Evolutionary conservation across 2,797 vertebrate species (phyloP), one percentile per base, ranked within the genome.

Genomic region (Gymnothorax javanicus): DNA sequence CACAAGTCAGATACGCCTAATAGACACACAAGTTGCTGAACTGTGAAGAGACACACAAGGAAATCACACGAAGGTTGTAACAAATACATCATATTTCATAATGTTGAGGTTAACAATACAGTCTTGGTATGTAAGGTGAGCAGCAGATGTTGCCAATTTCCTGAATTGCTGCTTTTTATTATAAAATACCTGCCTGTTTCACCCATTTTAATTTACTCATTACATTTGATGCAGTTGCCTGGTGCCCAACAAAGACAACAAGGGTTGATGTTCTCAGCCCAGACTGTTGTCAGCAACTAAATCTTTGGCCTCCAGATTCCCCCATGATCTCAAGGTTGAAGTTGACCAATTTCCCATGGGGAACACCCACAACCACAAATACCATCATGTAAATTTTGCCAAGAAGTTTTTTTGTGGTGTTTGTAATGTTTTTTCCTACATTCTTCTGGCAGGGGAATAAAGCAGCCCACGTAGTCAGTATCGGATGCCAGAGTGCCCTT

Each of bases 321-420:
- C 43, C 23, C 13, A 9, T 52, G 50, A 20, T 81, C 17, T 54
- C 25, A 81, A 56, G 52, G 77, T 11, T 56, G 7, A 81, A 56
- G 20, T n/a, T 33, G 52, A 56, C 50, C n/a, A 86, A 25, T 27
- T 9, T 64, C 54, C 64, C 15, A 11, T 20, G 67, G 54, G 23
- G 81, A 86, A 64, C 73, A 59, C 52, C 64, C 56, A 77, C 25
- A 23, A 17, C 43, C 83, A 83, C 86, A 87, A 83, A 86, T 83
- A 81, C 57, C 86, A 87, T 15, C 52, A 11, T 17, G 27, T 13
- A 73, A 71, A 54, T 79, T 73, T n/a, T 20, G 69, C 62, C 25
- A 83, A 50, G 62, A 73, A 64, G 60, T 71, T 54, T 69, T 43
- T 67, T 17, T 67, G 15, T 33, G 58, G 43, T 71, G 69, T 62